phyloP scores from a whole-genome alignment of 2,113 vertebrate species.

The Podiceps cristatus region DNA sequence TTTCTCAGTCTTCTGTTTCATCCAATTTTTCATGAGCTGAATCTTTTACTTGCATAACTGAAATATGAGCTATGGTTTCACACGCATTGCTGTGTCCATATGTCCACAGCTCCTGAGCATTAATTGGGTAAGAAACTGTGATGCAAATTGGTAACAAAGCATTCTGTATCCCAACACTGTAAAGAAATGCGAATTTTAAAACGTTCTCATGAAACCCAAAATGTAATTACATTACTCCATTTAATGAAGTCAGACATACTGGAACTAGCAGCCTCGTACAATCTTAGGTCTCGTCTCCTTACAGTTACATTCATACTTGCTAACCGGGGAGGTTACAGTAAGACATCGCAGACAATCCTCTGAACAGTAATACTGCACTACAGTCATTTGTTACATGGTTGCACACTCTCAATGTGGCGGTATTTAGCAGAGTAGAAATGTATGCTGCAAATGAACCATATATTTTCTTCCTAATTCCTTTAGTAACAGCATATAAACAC shows the following conservation, averaged over 20 bases:
- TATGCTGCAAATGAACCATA: not conserved
- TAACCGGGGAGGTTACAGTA: not conserved
- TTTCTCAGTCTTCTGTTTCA: not conserved
- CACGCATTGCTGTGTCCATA: not conserved
- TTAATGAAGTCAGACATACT: not conserved
- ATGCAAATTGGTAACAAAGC: slow-evolving; percentile 36
- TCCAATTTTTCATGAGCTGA: slow-evolving; percentile 30
- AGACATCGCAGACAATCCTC: not conserved
- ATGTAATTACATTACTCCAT: slow-evolving; percentile 9
- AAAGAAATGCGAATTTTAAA: slow-evolving; percentile 47
- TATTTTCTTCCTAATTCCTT: not conserved
- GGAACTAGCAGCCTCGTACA: not conserved
- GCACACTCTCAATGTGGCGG: not conserved
- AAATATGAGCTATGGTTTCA: not conserved
- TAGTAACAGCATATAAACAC: slow-evolving; percentile 11
- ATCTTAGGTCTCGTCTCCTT: not conserved
- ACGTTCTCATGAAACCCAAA: slow-evolving; percentile 21
- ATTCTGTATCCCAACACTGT: not conserved
- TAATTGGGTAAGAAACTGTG: slow-evolving; percentile 48
- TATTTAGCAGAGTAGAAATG: not conserved
- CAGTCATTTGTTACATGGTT: not conserved
- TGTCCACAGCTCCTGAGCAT: slow-evolving; percentile 6
- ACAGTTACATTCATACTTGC: not conserved
- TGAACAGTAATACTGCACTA: not conserved
- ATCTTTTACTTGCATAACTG: not conserved